phyloP scores from a whole-genome alignment of 1,140 invertebrate species.

The Gryllus bimaculatus region DNA sequence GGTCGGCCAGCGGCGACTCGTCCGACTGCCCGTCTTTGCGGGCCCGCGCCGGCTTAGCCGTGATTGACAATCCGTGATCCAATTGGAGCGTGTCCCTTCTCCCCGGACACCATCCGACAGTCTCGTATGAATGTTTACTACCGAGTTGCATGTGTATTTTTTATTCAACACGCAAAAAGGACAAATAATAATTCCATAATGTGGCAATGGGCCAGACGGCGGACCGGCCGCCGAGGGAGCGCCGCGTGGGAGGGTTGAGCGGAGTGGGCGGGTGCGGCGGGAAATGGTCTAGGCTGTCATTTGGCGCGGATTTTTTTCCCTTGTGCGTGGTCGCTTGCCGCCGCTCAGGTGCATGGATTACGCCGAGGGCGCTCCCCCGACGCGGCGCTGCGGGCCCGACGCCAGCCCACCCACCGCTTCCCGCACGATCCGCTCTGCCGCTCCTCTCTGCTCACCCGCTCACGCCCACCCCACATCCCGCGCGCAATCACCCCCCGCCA shows the following conservation, averaged over 20 bases:
- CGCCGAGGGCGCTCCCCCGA: background rate
- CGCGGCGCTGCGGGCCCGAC: background rate
- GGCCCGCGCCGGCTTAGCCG: background rate
- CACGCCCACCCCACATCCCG: no score
- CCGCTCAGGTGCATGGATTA: background rate
- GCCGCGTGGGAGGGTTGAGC: no score
- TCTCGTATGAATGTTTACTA: background rate
- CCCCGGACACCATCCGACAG: no score
- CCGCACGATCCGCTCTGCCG: no score
- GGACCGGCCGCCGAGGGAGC: background rate
- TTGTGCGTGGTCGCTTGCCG: background rate
- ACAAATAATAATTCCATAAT: constrained; percentile 6
- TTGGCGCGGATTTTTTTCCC: background rate
- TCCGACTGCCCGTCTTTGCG: background rate
- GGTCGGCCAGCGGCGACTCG: background rate
- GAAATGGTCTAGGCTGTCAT: background rate
- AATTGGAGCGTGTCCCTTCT: background rate
- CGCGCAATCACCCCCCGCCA: no score
- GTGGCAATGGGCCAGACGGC: background rate
- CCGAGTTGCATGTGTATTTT: background rate
- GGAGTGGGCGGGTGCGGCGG: background rate
- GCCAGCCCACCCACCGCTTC: background rate
- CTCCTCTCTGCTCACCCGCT: no score
- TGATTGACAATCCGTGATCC: constrained; percentile 3
- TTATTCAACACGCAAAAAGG: background rate